These are phyloP conservation scores for Ceyx melanurus DNA, from an alignment of 2,113 vertebrate species.

Conservation along the genomic window DNA sequence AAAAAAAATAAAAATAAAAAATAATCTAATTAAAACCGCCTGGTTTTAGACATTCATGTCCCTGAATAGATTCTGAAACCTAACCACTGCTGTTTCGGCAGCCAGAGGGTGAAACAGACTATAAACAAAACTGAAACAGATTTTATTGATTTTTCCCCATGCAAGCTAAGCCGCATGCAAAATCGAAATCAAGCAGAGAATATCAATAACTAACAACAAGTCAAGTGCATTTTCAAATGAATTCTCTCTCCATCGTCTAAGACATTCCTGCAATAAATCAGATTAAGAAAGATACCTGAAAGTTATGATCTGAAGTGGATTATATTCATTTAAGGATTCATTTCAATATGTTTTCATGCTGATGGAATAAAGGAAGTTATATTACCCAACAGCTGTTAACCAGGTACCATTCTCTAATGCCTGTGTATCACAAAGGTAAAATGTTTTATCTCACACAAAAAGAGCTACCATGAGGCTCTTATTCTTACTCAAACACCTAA, in stretches of 20 bases:
- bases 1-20: neutral
- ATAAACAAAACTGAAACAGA: slow-evolving; percentile 59
- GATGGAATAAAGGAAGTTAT: neutral
- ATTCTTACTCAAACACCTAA: neutral
- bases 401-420: neutral
- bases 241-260: slow-evolving; percentile 14
- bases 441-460: neutral
- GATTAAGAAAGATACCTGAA: slow-evolving; percentile 17
- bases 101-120: slow-evolving; percentile 44
- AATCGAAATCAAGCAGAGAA: slow-evolving; percentile 52
- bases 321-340: neutral
- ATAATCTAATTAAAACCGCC: neutral
- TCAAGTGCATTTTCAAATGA: slow-evolving; percentile 46
- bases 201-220: slow-evolving; percentile 53
- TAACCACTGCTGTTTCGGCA: slow-evolving; percentile 15
- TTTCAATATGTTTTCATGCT: neutral
- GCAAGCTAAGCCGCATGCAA: slow-evolving; percentile 30
- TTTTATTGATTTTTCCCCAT: slow-evolving; percentile 61
- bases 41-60: neutral
- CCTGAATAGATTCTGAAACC: slow-evolving; percentile 32
- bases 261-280: neutral
- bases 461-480: neutral
- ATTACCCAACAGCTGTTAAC: neutral
- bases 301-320: slow-evolving; percentile 11
- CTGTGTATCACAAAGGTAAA: neutral